These are phyloP conservation scores for Siderastrea radians DNA, from an alignment of 92 coral and sea anemone genomes.

Conservation along the genomic window DNA sequence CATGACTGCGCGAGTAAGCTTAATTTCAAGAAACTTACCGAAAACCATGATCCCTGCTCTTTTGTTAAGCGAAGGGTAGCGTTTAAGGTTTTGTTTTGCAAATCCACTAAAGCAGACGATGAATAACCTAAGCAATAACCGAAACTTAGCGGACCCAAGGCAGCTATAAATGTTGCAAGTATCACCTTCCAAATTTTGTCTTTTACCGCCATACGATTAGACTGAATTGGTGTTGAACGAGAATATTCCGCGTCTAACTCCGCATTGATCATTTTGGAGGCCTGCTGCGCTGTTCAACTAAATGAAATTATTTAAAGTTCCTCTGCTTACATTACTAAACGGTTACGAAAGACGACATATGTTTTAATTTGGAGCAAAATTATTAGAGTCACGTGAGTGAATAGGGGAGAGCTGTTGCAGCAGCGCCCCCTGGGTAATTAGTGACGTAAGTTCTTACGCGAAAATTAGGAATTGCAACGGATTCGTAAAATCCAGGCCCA, in stretches of 20 bases:
- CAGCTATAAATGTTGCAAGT: conserved; percentile 80
- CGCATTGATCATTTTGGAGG: conserved; percentile 30
- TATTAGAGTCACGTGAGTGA: background rate
- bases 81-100: conserved; percentile 10
- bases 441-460: too few relatives aligned
- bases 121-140: conserved; percentile 87
- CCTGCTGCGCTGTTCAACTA: background rate
- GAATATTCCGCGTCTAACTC: conserved; percentile 43
- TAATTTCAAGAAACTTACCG: conserved; percentile 57
- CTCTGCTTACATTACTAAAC: background rate
- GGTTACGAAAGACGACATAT: background rate
- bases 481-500: too few relatives aligned
- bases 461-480: too few relatives aligned
- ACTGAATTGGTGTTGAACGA: conserved; percentile 15
- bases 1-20: too few relatives aligned
- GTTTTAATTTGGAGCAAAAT: background rate
- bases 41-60: conserved; percentile 82
- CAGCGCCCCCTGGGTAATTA: background rate
- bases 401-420: background rate
- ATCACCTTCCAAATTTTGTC: conserved; percentile 61
- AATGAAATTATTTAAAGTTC: background rate
- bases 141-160: conserved; percentile 85
- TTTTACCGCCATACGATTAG: background rate
- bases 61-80: conserved; percentile 34
- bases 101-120: conserved; percentile 85